Conservation (phyloP, 2,888 invertebrate species). For the Endotricha flammealis region DNA sequence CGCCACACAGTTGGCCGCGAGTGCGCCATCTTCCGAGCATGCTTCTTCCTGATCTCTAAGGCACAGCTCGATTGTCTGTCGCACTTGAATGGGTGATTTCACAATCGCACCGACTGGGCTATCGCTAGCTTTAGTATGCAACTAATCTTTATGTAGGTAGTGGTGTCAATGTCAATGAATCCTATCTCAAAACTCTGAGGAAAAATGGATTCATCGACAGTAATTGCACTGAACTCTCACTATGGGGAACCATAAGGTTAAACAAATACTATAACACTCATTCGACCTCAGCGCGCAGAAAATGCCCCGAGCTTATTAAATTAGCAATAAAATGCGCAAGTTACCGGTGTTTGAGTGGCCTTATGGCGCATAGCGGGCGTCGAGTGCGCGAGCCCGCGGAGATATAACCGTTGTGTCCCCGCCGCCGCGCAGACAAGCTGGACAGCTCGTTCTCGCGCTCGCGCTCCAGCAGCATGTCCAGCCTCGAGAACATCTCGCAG, state of each 20-base stretch:
- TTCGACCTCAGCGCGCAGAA: too few relatives aligned
- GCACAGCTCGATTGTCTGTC: slow-evolving; percentile 27
- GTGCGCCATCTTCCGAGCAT: slow-evolving; percentile 52
- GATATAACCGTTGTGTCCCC: slow-evolving; percentile 57
- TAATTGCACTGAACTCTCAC: slow-evolving; percentile 19
- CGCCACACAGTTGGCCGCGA: too few relatives aligned
- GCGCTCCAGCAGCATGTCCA: slow-evolving; percentile 98
- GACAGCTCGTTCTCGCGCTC: slow-evolving; percentile 98
- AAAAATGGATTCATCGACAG: slow-evolving; percentile 10
- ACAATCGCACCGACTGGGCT: slow-evolving; percentile 55
- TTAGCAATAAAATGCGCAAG: too few relatives aligned
- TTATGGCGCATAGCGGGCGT: slow-evolving; percentile 9
- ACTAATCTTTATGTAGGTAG: slow-evolving; percentile 38
- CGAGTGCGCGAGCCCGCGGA: slow-evolving; percentile 20
- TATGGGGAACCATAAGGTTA: too few relatives aligned
- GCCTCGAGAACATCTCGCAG: slow-evolving; percentile 96
- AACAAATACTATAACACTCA: too few relatives aligned
- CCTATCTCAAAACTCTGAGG: too few relatives aligned
- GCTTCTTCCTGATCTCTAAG: slow-evolving; percentile 30
- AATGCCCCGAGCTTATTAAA: too few relatives aligned
- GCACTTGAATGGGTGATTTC: slow-evolving; percentile 54
- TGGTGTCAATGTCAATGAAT: too few relatives aligned
- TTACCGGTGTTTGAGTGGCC: too few relatives aligned
- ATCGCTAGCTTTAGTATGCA: slow-evolving; percentile 54
- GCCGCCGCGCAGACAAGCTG: slow-evolving; percentile 94